Evolutionary conservation across 2,888 invertebrate genomes (phyloP).

Genomic region (Cyrtodaria siliqua): DNA sequence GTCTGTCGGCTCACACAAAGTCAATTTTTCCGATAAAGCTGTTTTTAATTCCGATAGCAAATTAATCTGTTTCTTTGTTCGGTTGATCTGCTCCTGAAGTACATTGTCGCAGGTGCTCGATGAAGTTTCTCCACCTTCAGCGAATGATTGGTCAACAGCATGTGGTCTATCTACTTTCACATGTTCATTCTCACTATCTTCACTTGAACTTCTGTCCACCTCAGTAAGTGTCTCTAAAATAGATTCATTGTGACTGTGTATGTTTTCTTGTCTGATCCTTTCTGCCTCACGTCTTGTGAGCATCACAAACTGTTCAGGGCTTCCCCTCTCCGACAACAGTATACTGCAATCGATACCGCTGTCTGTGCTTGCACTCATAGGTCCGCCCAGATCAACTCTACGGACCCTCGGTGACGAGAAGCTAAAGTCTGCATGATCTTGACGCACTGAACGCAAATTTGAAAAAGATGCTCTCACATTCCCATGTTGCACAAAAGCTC

Average conservation of each 20-base stretch:
- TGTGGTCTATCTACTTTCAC: background rate
- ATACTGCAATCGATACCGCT: conserved; percentile 70
- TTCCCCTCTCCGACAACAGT: conserved; percentile 50
- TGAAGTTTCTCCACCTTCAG: background rate
- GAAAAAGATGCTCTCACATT: conserved; percentile 21
- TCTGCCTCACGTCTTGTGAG: conserved; percentile 59
- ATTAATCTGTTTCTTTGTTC: conserved; percentile 36
- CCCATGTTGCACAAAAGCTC: conserved; percentile 9
- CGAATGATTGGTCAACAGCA: background rate
- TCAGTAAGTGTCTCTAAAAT: conserved; percentile 49
- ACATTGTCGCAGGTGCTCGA: background rate
- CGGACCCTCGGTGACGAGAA: conserved; percentile 1
- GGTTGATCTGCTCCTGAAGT: conserved; percentile 28
- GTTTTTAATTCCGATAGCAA: conserved; percentile 33
- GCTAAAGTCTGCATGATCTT: background rate
- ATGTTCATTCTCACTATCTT: conserved; percentile 29
- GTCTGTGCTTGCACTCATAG: conserved; percentile 61
- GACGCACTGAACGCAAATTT: background rate
- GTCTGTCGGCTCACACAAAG: conserved; percentile 5
- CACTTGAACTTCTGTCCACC: conserved; percentile 47
- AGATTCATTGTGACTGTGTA: conserved; percentile 35
- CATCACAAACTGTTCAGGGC: conserved; percentile 55
- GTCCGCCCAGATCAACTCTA: conserved; percentile 38
- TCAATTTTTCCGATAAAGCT: conserved; percentile 23
- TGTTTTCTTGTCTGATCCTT: conserved; percentile 45